These are phyloP conservation scores for Cheilosia scutellata DNA, from an alignment of 2,888 invertebrate genomes.

Conservation along the genomic window DNA sequence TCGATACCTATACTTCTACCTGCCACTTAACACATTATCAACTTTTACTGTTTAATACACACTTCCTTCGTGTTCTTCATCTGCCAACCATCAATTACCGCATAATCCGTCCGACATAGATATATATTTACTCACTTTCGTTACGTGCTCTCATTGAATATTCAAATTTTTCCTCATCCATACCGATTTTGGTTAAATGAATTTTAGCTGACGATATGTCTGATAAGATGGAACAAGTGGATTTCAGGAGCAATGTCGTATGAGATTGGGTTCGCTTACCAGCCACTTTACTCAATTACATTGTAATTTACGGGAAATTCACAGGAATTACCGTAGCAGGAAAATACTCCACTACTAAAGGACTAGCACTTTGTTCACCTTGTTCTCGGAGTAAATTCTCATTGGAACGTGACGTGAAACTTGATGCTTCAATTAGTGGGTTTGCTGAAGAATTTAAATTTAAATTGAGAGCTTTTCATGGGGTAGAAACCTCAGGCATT, in stretches of 20 bases:
- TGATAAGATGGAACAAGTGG: constrained; percentile 74
- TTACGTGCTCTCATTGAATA: constrained; percentile 75
- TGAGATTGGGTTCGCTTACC: constrained; percentile 48
- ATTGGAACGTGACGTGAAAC: constrained; percentile 71
- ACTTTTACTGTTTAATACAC: constrained; percentile 38
- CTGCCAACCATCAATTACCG: constrained; percentile 62
- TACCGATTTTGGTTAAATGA: constrained; percentile 55
- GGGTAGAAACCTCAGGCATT: too few species aligned
- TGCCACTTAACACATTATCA: constrained; percentile 68
- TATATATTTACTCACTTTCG: constrained; percentile 61
- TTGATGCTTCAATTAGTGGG: constrained; percentile 68
- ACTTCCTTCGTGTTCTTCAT: constrained; percentile 21
- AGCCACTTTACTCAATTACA: constrained; percentile 74
- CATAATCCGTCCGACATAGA: constrained; percentile 60
- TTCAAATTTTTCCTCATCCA: constrained; percentile 66
- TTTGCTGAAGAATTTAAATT: not conserved
- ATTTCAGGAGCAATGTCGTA: constrained; percentile 50
- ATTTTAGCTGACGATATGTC: constrained; percentile 76
- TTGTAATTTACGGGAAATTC: constrained; percentile 72
- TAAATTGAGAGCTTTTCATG: not conserved
- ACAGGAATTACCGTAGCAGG: constrained; percentile 41
- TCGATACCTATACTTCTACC: constrained; percentile 39
- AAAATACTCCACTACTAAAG: constrained; percentile 17
- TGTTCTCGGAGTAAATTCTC: constrained; percentile 31
- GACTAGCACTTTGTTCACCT: constrained; percentile 58